A percentile compares a stretch with the other conserved stretches of the same genome.
phyloP scores from a whole-genome alignment of 2,113 vertebrate genomes.

The Istiophorus platypterus region DNA sequence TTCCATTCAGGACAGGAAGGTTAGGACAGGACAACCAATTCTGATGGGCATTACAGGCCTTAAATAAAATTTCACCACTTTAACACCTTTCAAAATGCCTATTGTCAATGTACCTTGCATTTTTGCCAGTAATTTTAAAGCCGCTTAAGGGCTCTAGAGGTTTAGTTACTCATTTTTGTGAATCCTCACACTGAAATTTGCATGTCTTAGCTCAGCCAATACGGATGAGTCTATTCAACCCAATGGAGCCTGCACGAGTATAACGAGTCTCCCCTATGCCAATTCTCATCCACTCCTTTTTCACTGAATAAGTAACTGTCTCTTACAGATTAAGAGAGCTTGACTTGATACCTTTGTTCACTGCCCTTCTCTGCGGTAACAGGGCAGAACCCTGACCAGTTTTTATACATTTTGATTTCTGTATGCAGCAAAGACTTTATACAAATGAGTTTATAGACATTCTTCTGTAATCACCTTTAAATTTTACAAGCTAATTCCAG shows the following conservation, averaged over 20 bases:
- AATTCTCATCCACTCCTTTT: conserved; percentile 14
- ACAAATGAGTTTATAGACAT: background rate
- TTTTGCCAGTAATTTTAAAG: conserved; percentile 52
- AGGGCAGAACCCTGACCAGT: background rate
- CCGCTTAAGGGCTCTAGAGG: conserved; percentile 45
- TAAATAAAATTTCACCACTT: conserved; percentile 32
- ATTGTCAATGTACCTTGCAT: conserved; percentile 47
- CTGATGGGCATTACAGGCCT: conserved; percentile 15
- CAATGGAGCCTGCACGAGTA: conserved; percentile 18
- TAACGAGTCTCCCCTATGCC: conserved; percentile 6
- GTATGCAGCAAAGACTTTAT: background rate
- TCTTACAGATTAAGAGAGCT: conserved; percentile 16
- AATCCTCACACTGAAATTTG: conserved; percentile 41
- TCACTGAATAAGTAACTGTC: background rate
- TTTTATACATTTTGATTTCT: background rate
- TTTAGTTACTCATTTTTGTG: conserved; percentile 21
- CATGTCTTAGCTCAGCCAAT: conserved; percentile 35
- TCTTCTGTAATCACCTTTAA: background rate
- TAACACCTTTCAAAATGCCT: conserved; percentile 29
- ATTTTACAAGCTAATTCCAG: conserved; percentile 4
- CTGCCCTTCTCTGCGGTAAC: background rate
- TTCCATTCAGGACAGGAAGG: conserved; percentile 9
- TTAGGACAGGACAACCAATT: background rate
- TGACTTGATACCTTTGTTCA: conserved; percentile 5
- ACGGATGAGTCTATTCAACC: conserved; percentile 29